Evolutionary conservation across 2,113 vertebrate species (phyloP), one percentile per base, ranked within the genome.

Genomic region (Plotosus lineatus): DNA sequence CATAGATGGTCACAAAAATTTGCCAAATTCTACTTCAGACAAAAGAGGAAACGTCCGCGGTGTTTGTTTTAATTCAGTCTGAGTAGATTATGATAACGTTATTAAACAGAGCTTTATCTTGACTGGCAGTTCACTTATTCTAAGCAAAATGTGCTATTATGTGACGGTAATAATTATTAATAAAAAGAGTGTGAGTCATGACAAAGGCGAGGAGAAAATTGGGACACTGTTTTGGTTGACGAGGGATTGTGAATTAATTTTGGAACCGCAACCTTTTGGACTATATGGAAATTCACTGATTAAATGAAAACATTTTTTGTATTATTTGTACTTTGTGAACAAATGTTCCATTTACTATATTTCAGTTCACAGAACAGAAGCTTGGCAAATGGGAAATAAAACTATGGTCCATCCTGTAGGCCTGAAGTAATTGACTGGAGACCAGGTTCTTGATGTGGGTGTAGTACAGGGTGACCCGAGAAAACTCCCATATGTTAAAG

Each of bases 251-350:
- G 74, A 84, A 85, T 85, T 82, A 21, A 72, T 79, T 85, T 63
- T 83, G 56, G 79, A 72, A 40, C 73, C 31, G 78, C 74, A 26
- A 77, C 48, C 48, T 40, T 78, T 83, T 79, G 82, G 78, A 76
- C 38, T 11, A 14, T 44, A 11, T 68, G 23, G 44, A 66, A 68
- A 38, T 38, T 38, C 46, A 65, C 31, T 88, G 76, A 88, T 87
- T 85, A 74, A 89, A 88, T 88, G 40, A 85, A 84, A 77, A 78
- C 36, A 48, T 63, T 63, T 23, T 66, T 83, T 77, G 50, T 73
- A 74, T 46, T 1, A 83, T 85, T 58, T 76, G 65, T 83, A 89
- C 87, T 56, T 84, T 81, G 85, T 82, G 82, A 87, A 88, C 86
- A 88, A 89, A 88, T 80, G 86, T 28, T 11, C 12, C 42, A 46